Evolutionary conservation across 2,113 vertebrate species (phyloP), one percentile per base, ranked within the genome.

Genomic region (Lepus europaeus): DNA sequence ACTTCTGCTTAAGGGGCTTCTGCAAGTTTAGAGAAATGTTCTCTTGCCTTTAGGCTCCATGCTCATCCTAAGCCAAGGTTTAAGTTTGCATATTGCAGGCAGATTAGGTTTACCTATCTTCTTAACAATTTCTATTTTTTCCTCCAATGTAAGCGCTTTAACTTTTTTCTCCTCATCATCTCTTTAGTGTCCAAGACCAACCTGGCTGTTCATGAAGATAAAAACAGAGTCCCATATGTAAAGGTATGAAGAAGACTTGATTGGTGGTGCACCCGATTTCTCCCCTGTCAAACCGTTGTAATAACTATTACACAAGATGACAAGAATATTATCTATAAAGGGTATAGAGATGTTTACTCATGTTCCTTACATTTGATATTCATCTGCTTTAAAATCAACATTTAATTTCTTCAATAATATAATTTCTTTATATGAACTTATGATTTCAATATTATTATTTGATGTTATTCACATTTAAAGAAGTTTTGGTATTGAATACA

Each of bases 221-320:
- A 99, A 97, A 99, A 99, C 97, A 98, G 99, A 98, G 99, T 99
- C 23, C 99, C 99, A 0, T 99, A 98, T 49, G 99, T 99, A 69
- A 99, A 99, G 99, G 99, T 99, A 98, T 72, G 96, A 88, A 49
- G 63, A 90, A 81, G 17, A 78, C 53, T 81, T 95, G 69, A 53
- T 85, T 79, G 72, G 68, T 85, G 33, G 70, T 92, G 7, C 22
- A 22, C 13, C 74, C 77, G 45, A 72, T 82, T 86, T 93, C 31
- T 83, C 64, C 77, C 23, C 0, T 14, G 5, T 94, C 66, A 73
- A 59, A 59, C 66, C 90, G 59, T 86, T 22, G 36, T 66, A 59
- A 53, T 82, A 31, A 66, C 78, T 59, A 76, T 51, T 80, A 69
- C 3, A 9, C 87, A 23, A 93, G 68, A 83, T 83, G 36, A 27